Evolutionary conservation across 2,113 vertebrate genomes (phyloP).

Genomic region (Protobothrops flavoviridis): DNA sequence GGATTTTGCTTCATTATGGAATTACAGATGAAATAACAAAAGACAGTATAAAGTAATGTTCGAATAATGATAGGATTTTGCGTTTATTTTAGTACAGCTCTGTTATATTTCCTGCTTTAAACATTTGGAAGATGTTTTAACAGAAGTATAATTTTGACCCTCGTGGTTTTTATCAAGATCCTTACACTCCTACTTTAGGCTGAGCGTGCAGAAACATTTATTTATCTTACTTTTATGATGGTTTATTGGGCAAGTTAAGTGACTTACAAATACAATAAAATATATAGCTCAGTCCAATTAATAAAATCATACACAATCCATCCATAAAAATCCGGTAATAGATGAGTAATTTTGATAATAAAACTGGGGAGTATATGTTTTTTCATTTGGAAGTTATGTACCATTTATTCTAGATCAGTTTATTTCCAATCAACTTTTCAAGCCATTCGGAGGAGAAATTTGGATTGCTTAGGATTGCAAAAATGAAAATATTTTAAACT

Average conservation of each 20-base stretch:
- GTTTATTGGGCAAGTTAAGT: neutral
- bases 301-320: neutral
- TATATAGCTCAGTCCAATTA: neutral
- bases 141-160: neutral
- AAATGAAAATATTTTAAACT: neutral
- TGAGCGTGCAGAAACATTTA: neutral
- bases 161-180: neutral
- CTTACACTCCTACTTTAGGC: neutral
- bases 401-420: neutral
- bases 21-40: no score
- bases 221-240: neutral
- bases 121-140: neutral
- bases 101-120: neutral
- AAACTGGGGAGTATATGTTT: neutral
- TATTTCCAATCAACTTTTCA: neutral
- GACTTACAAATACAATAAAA: neutral
- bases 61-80: neutral
- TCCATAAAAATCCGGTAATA: neutral
- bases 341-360: neutral
- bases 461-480: neutral
- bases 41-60: no score
- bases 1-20: neutral
- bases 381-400: neutral
- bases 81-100: neutral
- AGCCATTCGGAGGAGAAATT: neutral